Evolutionary conservation across 1,140 invertebrate species (phyloP).

Genomic region (Brachionus calyciflorus): DNA sequence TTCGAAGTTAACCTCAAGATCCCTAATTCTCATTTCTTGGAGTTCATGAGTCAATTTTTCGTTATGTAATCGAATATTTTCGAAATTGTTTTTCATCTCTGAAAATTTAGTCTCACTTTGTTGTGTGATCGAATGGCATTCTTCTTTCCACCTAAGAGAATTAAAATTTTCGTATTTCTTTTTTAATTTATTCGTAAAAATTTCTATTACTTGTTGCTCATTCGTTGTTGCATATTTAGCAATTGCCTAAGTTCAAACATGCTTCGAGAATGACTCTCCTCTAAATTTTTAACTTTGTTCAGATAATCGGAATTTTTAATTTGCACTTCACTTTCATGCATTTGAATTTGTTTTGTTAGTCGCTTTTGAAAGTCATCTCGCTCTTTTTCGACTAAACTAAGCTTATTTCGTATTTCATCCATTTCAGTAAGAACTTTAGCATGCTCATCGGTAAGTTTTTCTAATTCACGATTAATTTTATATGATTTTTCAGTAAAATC

Average conservation of each 20-base stretch:
- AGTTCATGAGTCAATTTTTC: conserved; percentile 33
- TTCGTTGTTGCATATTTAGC: conserved; percentile 46
- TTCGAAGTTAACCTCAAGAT: conserved; percentile 19
- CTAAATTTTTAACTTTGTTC: background rate
- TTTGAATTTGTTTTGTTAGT: conserved; percentile 44
- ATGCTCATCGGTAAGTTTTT: conserved; percentile 35
- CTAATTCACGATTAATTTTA: conserved; percentile 5
- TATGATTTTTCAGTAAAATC: conserved; percentile 42
- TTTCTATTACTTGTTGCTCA: conserved; percentile 44
- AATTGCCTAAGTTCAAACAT: conserved; percentile 29
- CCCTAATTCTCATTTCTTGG: background rate
- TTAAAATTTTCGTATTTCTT: background rate
- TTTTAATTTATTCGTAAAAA: background rate
- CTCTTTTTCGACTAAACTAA: background rate
- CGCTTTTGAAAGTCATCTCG: background rate
- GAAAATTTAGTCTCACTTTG: conserved; percentile 44
- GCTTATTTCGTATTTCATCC: conserved; percentile 21
- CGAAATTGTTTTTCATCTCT: conserved; percentile 45
- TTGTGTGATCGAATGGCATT: conserved; percentile 33
- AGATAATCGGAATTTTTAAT: conserved; percentile 14
- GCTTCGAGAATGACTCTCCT: background rate
- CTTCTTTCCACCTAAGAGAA: conserved; percentile 46
- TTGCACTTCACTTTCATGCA: conserved; percentile 19
- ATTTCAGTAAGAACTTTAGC: background rate
- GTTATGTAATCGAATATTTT: background rate